Conservation (phyloP, 2,113 vertebrate genomes). For the Cephalopholis sonnerati region DNA sequence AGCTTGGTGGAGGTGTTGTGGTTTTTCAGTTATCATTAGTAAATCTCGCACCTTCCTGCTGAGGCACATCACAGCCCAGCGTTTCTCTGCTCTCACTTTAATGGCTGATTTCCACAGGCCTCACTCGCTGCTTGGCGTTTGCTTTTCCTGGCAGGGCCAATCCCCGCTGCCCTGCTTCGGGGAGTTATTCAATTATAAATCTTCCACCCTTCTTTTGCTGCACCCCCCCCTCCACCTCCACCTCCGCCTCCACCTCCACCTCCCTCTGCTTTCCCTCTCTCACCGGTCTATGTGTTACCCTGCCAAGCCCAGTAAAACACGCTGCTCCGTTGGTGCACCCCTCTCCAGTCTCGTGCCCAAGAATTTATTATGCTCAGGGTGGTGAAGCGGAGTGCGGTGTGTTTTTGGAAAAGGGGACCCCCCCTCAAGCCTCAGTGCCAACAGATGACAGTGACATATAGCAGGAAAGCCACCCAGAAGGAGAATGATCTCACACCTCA, state of each 20-base stretch:
- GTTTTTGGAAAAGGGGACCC: slow-evolving; percentile 79
- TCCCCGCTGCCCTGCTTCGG: slow-evolving; percentile 73
- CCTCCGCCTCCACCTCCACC: neutral
- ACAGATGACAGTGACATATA: slow-evolving; percentile 87
- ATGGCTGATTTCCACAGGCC: slow-evolving; percentile 74
- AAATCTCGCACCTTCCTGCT: slow-evolving; percentile 73
- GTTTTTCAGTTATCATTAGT: slow-evolving; percentile 71
- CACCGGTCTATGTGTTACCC: slow-evolving; percentile 50
- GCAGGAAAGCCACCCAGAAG: slow-evolving; percentile 87
- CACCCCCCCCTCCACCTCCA: neutral
- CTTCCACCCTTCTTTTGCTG: slow-evolving; percentile 58
- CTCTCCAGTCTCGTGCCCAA: slow-evolving; percentile 75
- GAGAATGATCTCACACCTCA: slow-evolving; percentile 86
- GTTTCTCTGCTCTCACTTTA: slow-evolving; percentile 69
- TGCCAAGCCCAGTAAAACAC: slow-evolving; percentile 80
- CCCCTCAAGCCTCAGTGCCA: slow-evolving; percentile 78
- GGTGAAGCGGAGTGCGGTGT: slow-evolving; percentile 67
- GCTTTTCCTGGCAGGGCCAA: slow-evolving; percentile 79
- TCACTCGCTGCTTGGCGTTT: slow-evolving; percentile 68
- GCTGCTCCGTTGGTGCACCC: slow-evolving; percentile 57
- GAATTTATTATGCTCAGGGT: slow-evolving; percentile 77
- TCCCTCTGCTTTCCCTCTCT: slow-evolving; percentile 46
- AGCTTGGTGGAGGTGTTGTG: slow-evolving; percentile 52
- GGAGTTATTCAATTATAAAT: slow-evolving; percentile 86
- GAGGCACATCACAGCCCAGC: slow-evolving; percentile 61